These are phyloP conservation scores for Notodonta dromedarius DNA, from an alignment of 2,888 invertebrate genomes.

Conservation along the genomic window DNA sequence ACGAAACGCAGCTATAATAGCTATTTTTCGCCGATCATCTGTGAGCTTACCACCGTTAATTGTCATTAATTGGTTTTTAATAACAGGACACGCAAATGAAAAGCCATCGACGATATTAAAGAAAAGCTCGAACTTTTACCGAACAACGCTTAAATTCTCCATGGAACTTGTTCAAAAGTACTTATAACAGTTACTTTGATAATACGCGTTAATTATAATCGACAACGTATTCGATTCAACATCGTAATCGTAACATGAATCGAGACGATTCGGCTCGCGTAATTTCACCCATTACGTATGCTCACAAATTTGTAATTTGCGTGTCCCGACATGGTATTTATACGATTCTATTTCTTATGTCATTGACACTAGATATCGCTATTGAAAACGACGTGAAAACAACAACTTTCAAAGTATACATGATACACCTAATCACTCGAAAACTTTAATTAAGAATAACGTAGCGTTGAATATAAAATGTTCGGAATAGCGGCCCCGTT, in stretches of 20 bases:
- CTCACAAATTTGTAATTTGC: conserved; percentile 68
- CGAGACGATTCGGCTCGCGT: conserved; percentile 69
- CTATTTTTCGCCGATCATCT: no score
- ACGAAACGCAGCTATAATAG: no score
- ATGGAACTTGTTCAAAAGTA: conserved; percentile 67
- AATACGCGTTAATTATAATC: conserved; percentile 72
- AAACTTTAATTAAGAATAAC: conserved; percentile 72
- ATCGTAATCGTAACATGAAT: conserved; percentile 71
- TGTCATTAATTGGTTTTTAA: conserved; percentile 67
- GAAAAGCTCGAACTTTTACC: conserved; percentile 67
- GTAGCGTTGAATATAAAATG: conserved; percentile 64
- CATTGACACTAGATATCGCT: conserved; percentile 43
- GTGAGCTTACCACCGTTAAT: no score
- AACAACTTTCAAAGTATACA: conserved; percentile 44
- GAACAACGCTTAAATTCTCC: conserved; percentile 63
- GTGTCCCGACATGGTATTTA: conserved; percentile 49
- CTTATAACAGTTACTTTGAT: conserved; percentile 70
- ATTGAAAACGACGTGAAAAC: conserved; percentile 28
- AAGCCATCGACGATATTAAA: conserved; percentile 62
- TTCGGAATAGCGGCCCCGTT: conserved; percentile 52
- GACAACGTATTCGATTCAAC: conserved; percentile 69
- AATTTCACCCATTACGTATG: conserved; percentile 71
- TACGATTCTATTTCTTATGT: conserved; percentile 54
- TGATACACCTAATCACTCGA: conserved; percentile 65
- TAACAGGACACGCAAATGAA: conserved; percentile 67